Conservation (phyloP, 2,888 invertebrate genomes). For the Mesopsocus fuscifrons region DNA sequence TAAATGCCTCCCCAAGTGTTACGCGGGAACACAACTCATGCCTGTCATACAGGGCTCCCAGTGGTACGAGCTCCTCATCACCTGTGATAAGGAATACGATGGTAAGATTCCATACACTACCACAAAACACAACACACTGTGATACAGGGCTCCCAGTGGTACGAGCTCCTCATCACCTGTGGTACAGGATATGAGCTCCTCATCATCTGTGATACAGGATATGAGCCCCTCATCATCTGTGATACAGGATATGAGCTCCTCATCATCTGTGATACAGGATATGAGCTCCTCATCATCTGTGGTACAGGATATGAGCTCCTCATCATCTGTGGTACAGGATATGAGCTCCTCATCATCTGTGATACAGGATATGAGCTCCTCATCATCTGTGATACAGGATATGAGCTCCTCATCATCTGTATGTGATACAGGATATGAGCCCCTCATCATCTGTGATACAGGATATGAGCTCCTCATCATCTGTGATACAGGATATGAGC, state of each 20-base stretch:
- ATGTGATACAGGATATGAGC: no score
- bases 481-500: no score
- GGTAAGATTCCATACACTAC: conserved; percentile 39
- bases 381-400: no score
- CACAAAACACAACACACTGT: conserved; percentile 48
- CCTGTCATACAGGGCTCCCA: conserved; percentile 39
- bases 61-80: conserved; percentile 43
- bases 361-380: conserved; percentile 47
- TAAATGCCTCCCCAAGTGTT: conserved; percentile 36
- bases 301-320: no score
- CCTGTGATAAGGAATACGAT: conserved; percentile 46
- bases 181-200: conserved; percentile 46
- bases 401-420: no score
- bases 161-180: conserved; percentile 43
- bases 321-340: no score
- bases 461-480: no score
- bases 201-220: conserved; percentile 40
- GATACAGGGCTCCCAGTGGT: conserved; percentile 40
- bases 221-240: conserved; percentile 35
- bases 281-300: no score
- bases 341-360: conserved; percentile 43
- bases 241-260: conserved; percentile 44
- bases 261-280: conserved; percentile 42
- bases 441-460: no score
- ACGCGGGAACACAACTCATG: conserved; percentile 48